Percentiles rank a stretch among this genome's conserved stretches.
phyloP scores from a whole-genome alignment of 2,113 vertebrate genomes.

The Nycticryphes semicollaris region DNA sequence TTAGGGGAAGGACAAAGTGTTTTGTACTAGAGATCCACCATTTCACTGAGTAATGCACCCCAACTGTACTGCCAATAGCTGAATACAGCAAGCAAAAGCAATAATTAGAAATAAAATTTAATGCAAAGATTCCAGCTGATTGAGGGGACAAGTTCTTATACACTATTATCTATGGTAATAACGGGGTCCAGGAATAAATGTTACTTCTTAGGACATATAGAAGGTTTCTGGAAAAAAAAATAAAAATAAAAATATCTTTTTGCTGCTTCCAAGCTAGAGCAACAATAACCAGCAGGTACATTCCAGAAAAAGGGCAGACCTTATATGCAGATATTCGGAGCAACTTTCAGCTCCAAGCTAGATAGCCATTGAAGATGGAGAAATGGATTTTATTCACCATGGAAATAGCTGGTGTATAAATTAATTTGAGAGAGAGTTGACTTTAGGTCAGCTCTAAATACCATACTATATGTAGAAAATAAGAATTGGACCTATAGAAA shows the following conservation, averaged over 20 bases:
- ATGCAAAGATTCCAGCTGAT: not conserved
- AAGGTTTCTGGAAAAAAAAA: not conserved
- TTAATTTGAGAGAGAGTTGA: not conserved
- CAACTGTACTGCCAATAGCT: not conserved
- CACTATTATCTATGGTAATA: not conserved
- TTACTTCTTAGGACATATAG: not conserved
- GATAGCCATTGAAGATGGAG: not conserved
- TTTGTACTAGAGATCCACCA: not conserved
- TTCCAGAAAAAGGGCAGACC: not conserved
- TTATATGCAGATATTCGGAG: not conserved
- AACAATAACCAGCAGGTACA: not conserved
- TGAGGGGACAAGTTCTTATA: not conserved
- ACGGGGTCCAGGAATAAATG: not conserved
- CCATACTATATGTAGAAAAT: not conserved
- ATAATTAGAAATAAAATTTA: not conserved
- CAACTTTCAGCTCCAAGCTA: not conserved
- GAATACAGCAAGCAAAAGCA: not conserved
- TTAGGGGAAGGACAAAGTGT: not conserved
- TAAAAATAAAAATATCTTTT: not conserved
- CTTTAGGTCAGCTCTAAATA: not conserved
- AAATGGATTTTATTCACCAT: not conserved
- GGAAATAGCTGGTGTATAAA: not conserved
- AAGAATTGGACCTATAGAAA: not conserved
- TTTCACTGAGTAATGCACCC: not conserved
- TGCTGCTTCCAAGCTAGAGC: not conserved